Base-by-base conservation (phyloP, 2,888 invertebrate species). In the Sthenelais limicola region DNA sequence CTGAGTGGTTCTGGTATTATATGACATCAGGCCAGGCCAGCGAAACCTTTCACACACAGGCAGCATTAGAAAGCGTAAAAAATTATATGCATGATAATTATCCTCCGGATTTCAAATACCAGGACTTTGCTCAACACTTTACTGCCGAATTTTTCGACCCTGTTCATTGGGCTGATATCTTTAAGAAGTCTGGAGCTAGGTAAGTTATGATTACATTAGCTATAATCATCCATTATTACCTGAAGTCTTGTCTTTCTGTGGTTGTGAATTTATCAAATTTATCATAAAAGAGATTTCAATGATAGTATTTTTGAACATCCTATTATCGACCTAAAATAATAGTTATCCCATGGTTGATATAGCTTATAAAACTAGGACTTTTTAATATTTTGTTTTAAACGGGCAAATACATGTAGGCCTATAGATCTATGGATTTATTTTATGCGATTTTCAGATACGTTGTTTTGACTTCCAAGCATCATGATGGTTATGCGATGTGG, bases 111-210 rank as follows among this genome's bases (percentile, higher is more conserved):
- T 96, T 95, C 82, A 92, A 93, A 0, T 98, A 98, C 88, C 95
- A 95, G 84, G 95, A 97, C 73, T 97, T 97, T 88, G 97, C 93
- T 0, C 91, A 91, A 28, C 58, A 94, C 82, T 97, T 98, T 81
- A 95, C 92, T 2, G 78, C 96, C 0, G 95, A 96, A 86, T 93
- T 96, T 82, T 98, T 93, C 83, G 91, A 96, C 85, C 92, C 97
- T 0, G 89, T 91, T 0, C 89, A 92, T 80, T 97, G 97, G 96
- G 94, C 94, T 0, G 88, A 92, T 69, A 88, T 97, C 7, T 94
- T 98, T 81, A 87, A 90, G 68, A 91, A 92, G 74, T 92, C 97
- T 38, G 97, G 97, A 70, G 97, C 97, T 52, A 94, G 92, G 93
- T 95, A 89, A 88, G 73, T 74, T 15, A 1, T 3, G 30, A 5